Evolutionary conservation across 2,797 vertebrate species (phyloP).

Genomic region (Peromyscus attwateri): DNA sequence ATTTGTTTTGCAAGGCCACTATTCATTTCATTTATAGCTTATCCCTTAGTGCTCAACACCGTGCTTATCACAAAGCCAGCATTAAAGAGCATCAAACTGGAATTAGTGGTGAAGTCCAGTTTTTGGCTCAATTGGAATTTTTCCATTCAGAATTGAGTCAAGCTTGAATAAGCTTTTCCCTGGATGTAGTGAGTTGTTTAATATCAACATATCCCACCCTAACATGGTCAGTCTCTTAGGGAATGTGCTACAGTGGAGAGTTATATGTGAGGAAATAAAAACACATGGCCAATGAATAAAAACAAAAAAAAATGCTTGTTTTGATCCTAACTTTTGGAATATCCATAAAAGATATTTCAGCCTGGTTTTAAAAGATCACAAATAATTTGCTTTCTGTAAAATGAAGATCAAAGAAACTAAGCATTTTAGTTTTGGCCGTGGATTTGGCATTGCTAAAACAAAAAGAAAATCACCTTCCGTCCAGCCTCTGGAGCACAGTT

Average conservation of each 20-base stretch:
- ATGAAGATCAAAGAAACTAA: constrained; percentile 25
- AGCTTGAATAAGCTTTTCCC: neutral
- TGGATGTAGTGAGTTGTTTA: neutral
- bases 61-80: constrained; percentile 16
- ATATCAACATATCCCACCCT: neutral
- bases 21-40: constrained; percentile 7
- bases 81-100: constrained; percentile 29
- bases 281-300: neutral
- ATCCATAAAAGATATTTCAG: constrained; percentile 14
- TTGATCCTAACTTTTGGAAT: constrained; percentile 44
- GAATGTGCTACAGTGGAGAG: neutral
- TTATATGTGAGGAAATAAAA: neutral
- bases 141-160: constrained; percentile 20
- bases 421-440: neutral
- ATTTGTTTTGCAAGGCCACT: constrained; percentile 21
- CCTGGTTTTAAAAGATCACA: neutral
- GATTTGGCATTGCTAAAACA: constrained; percentile 27
- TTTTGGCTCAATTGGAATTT: constrained; percentile 36
- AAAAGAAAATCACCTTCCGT: neutral
- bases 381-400: constrained; percentile 16
- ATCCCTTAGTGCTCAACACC: neutral
- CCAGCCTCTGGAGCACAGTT: neutral
- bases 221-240: neutral
- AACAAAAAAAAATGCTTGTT: neutral
- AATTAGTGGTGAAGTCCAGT: neutral